Evolutionary conservation across 2,797 vertebrate species (phyloP).

Genomic region (Tachyglossus aculeatus): DNA sequence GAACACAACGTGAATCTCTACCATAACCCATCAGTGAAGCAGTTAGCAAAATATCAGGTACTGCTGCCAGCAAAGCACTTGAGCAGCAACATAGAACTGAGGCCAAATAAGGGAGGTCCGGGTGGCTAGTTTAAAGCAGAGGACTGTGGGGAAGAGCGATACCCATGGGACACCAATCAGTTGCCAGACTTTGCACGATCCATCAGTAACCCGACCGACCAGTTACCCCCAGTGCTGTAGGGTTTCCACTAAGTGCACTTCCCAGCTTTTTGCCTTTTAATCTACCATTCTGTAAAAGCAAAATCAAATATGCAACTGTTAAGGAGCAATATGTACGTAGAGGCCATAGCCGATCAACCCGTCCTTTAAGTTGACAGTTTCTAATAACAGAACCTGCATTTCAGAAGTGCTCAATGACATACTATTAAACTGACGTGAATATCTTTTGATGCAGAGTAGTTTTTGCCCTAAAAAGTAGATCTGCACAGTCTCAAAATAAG

Average conservation of each 20-base stretch:
- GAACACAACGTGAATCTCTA: too few species aligned
- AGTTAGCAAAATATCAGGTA: too few species aligned
- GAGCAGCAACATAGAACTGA: too few species aligned
- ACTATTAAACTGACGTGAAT: not conserved
- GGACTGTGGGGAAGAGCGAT: too few species aligned
- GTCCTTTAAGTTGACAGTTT: not conserved
- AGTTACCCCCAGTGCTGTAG: not conserved
- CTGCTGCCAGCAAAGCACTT: too few species aligned
- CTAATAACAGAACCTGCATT: not conserved
- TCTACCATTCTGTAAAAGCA: not conserved
- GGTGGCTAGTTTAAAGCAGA: too few species aligned
- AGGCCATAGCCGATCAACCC: not conserved
- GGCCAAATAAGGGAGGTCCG: too few species aligned
- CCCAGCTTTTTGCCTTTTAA: not conserved
- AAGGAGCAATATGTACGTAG: not conserved
- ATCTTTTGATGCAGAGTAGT: not conserved
- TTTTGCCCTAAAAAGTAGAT: not conserved
- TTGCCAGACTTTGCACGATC: too few species aligned
- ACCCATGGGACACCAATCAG: too few species aligned
- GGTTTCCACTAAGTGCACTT: not conserved
- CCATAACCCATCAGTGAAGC: too few species aligned
- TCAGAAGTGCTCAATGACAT: not conserved
- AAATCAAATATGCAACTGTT: not conserved
- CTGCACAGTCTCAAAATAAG: too few species aligned
- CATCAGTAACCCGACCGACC: not conserved